Evolutionary conservation across 1,140 invertebrate species (phyloP), one percentile per base, ranked within the genome.

Genomic region (Drosophila kepulauana): DNA sequence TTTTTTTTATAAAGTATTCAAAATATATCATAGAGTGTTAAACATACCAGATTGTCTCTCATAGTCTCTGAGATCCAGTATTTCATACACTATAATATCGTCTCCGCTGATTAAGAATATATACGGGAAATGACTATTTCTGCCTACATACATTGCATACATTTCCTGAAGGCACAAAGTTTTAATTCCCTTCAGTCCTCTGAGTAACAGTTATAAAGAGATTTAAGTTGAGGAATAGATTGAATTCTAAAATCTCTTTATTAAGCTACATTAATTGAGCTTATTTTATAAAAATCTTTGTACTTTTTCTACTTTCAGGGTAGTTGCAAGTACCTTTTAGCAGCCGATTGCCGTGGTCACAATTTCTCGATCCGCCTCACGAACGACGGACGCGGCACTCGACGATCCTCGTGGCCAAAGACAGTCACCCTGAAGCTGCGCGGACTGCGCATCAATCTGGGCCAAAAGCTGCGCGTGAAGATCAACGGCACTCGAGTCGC

Each of bases 291-390:
- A 25, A 11, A 6, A 16, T n/a, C 3, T 16, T 6, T n/a, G 6
- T 59, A 2, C 0, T 0, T 58, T 56, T 10, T 1, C 5, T n/a
- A 41, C 6, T 72, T 72, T 0, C 97, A 98, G 93, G 97, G 97
- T 10, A 95, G 97, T 0, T 99, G 98, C 93, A 98, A 98, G 92
- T 99, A 99, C 91, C 95, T 97, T 57, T 91, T 99, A 49, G 95
- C 95, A 5, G 94, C 97, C 35, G 98, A 99, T 93, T 98, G 97
- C 84, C 91, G 93, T 3, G 95, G 94, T 48, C 94, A 96, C 75
- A 95, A 95, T 20, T 99, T 99, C 85, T 97, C 96, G 3, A 96
- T 99, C 73, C 95, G 97, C 63, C 96, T 99, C 35, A 96, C 97
- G 5, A 99, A 99, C 90, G 97, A 98, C 89, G 96, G 96, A 1